phyloP scores from a whole-genome alignment of 2,888 invertebrate genomes.

The Pyrocoelia pectoralis region DNA sequence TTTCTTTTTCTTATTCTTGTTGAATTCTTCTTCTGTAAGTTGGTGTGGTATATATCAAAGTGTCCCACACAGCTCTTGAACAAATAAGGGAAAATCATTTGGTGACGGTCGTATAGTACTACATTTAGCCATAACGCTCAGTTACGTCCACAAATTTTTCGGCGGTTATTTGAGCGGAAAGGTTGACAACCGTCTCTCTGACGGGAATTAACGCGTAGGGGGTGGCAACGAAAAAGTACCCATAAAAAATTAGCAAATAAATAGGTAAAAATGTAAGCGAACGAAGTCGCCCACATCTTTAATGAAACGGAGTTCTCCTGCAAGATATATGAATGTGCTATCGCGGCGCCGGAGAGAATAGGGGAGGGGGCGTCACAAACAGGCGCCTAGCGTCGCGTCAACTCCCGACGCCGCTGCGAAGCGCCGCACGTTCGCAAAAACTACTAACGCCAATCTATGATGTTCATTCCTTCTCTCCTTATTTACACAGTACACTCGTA shows the following conservation, averaged over 20 bases:
- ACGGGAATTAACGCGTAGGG: too few species aligned
- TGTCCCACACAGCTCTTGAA: slow-evolving; percentile 51
- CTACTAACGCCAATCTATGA: slow-evolving; percentile 61
- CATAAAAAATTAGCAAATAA: not conserved
- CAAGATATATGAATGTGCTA: slow-evolving; percentile 41
- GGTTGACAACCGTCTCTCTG: too few species aligned
- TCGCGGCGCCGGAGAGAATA: slow-evolving; percentile 52
- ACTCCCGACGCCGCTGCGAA: slow-evolving; percentile 59
- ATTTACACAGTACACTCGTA: too few species aligned
- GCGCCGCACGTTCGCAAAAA: slow-evolving; percentile 66
- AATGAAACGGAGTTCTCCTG: slow-evolving; percentile 21
- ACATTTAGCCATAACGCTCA: not conserved
- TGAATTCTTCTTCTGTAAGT: slow-evolving; percentile 44
- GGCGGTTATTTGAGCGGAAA: too few species aligned
- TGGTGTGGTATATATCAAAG: slow-evolving; percentile 50
- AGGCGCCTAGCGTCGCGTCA: slow-evolving; percentile 60
- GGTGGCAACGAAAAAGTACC: too few species aligned
- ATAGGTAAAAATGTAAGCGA: not conserved
- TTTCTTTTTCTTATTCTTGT: slow-evolving; percentile 38
- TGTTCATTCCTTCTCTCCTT: slow-evolving; percentile 55
- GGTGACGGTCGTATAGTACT: slow-evolving; percentile 39
- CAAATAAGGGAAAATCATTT: slow-evolving; percentile 51
- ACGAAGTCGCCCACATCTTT: slow-evolving; percentile 17
- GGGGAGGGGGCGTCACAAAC: slow-evolving; percentile 60
- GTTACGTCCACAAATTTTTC: slow-evolving; percentile 9